Percentiles rank a stretch among this genome's conserved stretches.
These are phyloP conservation scores for Coccyzus lansbergi DNA, from an alignment of 2,797 vertebrate genomes.

Conservation along the genomic window DNA sequence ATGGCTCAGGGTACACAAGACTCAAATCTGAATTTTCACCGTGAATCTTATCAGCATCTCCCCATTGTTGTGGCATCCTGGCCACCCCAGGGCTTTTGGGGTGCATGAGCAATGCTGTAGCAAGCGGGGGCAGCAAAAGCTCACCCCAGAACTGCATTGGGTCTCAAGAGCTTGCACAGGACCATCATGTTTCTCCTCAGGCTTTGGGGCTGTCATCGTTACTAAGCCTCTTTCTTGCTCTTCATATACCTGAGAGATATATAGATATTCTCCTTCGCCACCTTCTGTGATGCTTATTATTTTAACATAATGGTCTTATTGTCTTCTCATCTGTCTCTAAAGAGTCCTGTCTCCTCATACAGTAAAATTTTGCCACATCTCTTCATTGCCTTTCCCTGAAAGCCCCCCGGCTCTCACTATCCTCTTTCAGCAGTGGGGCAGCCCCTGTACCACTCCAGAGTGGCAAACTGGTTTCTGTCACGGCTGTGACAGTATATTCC, in stretches of 20 bases:
- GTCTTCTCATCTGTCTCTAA: not conserved
- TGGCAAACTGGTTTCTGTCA: not conserved
- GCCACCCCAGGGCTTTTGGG: accelerated
- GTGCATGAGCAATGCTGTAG: not conserved
- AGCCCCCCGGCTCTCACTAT: not conserved
- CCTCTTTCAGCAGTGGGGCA: not conserved
- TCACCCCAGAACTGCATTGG: not conserved
- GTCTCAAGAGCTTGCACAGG: not conserved
- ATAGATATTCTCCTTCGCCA: not conserved
- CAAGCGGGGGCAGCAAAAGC: not conserved
- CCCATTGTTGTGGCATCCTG: accelerated
- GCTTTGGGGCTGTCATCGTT: not conserved
- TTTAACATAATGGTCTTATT: not conserved
- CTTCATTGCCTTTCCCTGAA: not conserved
- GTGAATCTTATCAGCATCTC: not conserved
- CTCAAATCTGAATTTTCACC: not conserved
- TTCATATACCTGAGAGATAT: not conserved
- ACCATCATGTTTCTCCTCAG: not conserved
- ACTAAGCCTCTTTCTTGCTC: not conserved
- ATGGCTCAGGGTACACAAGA: not conserved
- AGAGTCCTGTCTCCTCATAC: not conserved
- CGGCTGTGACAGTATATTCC: not conserved
- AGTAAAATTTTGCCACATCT: accelerated
- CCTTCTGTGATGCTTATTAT: not conserved
- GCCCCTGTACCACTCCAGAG: accelerated